Evolutionary conservation across 92 coral and sea anemone genomes (phyloP).

Genomic region (Scolanthus callimorphus): DNA sequence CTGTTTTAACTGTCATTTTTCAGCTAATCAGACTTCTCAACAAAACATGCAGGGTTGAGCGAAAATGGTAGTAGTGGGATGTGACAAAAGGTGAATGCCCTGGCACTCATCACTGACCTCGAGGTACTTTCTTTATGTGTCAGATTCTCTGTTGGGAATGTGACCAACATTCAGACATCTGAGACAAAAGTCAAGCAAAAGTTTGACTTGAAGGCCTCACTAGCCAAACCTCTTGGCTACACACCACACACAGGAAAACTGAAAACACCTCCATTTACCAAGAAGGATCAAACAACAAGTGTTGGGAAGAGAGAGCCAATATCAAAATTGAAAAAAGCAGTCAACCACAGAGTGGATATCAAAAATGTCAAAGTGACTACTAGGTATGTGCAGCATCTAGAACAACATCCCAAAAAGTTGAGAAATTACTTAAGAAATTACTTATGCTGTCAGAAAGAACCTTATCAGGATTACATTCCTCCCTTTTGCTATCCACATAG

Average conservation of each 20-base stretch:
- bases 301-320: slow-evolving; percentile 15
- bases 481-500: too few relatives aligned
- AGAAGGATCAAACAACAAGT: slow-evolving; percentile 36
- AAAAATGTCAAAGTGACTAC: slow-evolving; percentile 70
- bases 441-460: too few relatives aligned
- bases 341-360: slow-evolving; percentile 55
- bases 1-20: too few relatives aligned
- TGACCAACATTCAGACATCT: slow-evolving; percentile 20
- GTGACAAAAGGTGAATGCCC: too few relatives aligned
- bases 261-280: slow-evolving; percentile 46
- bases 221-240: slow-evolving; percentile 78
- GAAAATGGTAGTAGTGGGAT: too few relatives aligned
- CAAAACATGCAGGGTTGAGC: too few relatives aligned
- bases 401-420: too few relatives aligned
- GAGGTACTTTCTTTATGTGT: not conserved
- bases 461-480: too few relatives aligned
- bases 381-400: slow-evolving; percentile 35
- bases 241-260: slow-evolving; percentile 92
- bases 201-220: slow-evolving; percentile 86
- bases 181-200: slow-evolving; percentile 67
- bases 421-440: too few relatives aligned
- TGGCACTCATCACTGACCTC: too few relatives aligned
- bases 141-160: not conserved
- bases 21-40: too few relatives aligned
- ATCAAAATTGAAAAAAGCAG: not conserved